phyloP scores from a whole-genome alignment of 1,140 invertebrate species.

The Drosophila persimilis region DNA sequence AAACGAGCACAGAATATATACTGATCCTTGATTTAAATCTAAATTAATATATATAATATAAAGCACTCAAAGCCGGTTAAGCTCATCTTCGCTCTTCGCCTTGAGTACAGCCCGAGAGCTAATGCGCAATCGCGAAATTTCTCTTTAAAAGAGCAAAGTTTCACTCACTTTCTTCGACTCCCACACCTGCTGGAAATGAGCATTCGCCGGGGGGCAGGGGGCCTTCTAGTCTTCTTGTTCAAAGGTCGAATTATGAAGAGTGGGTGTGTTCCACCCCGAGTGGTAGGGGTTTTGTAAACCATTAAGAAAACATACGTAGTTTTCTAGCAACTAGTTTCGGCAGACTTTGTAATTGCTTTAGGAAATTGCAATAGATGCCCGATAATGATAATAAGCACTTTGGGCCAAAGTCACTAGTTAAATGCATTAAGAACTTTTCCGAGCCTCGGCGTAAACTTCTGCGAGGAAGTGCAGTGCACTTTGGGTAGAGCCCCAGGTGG shows the following conservation, averaged over 20 bases:
- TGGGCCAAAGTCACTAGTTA: slow-evolving; percentile 71
- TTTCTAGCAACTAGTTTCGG: slow-evolving; percentile 26
- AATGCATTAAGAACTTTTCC: slow-evolving; percentile 76
- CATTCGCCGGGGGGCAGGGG: too few relatives aligned
- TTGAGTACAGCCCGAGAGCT: too few relatives aligned
- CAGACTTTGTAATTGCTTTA: slow-evolving; percentile 69
- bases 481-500: slow-evolving; percentile 21
- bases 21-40: too few relatives aligned
- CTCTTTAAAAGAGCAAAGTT: too few relatives aligned
- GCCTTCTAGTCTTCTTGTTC: too few relatives aligned
- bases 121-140: too few relatives aligned
- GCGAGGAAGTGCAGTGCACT: slow-evolving; percentile 23
- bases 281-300: slow-evolving; percentile 8
- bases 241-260: not conserved
- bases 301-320: slow-evolving; percentile 31
- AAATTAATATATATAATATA: too few relatives aligned
- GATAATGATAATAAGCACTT: slow-evolving; percentile 81
- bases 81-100: too few relatives aligned
- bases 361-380: slow-evolving; percentile 80
- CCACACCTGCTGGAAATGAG: not conserved
- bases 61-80: too few relatives aligned
- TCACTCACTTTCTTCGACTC: too few relatives aligned
- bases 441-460: slow-evolving; percentile 45
- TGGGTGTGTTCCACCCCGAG: slow-evolving; percentile 10
- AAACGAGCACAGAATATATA: too few relatives aligned